Conservation (phyloP, 2,888 invertebrate species). For the Erebia aethiops region DNA sequence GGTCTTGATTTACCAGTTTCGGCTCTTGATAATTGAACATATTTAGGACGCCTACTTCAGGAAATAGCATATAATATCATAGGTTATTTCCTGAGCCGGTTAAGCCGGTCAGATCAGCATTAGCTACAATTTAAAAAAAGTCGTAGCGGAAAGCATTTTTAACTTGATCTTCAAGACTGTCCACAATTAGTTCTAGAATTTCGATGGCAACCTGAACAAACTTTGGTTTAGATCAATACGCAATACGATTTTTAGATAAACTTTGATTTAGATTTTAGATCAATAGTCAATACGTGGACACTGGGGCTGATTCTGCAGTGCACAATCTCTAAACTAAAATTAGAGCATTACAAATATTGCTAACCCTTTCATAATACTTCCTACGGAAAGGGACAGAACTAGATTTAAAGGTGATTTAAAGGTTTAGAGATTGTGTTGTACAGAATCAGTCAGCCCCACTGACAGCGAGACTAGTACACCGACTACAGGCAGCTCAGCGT, state of each 20-base stretch:
- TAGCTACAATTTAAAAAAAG: not conserved
- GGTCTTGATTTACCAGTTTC: not conserved
- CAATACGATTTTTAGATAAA: not conserved
- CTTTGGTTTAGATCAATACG: not conserved
- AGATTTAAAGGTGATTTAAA: too few relatives aligned
- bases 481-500: too few relatives aligned
- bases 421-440: too few relatives aligned
- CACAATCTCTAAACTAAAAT: too few relatives aligned
- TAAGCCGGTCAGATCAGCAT: not conserved
- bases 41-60: constrained; percentile 8
- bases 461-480: too few relatives aligned
- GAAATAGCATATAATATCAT: not conserved
- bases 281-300: too few relatives aligned
- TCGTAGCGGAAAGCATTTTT: not conserved
- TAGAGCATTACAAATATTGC: too few relatives aligned
- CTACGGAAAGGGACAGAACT: too few relatives aligned
- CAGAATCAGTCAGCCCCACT: too few relatives aligned
- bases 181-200: not conserved
- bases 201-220: not conserved
- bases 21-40: not conserved
- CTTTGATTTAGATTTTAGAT: too few relatives aligned
- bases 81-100: constrained; percentile 2
- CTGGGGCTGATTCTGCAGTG: too few relatives aligned
- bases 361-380: too few relatives aligned
- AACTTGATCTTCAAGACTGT: not conserved